Evolutionary conservation across 1,140 invertebrate species (phyloP).

Genomic region (Drosophila eugracilis): DNA sequence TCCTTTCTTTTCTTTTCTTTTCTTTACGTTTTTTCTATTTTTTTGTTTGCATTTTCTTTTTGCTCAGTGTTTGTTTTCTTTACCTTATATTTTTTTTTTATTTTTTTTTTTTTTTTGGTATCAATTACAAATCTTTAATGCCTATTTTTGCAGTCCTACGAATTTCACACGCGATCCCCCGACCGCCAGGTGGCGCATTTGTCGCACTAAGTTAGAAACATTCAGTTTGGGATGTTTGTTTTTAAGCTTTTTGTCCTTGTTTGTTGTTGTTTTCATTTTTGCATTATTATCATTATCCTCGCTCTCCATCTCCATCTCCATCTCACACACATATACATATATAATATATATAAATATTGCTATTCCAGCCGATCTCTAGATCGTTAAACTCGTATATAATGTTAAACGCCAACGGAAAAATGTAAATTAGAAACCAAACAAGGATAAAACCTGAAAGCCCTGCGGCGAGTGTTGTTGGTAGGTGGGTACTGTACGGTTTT

Average conservation of each 20-base stretch:
- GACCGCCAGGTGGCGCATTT: slow-evolving; percentile 7
- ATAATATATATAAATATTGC: slow-evolving; percentile 45
- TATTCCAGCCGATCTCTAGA: slow-evolving; percentile 53
- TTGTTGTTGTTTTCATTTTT: background rate
- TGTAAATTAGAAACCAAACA: background rate
- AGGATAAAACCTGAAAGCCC: slow-evolving; percentile 16
- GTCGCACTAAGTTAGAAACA: slow-evolving; percentile 47
- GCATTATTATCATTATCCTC: slow-evolving; percentile 8
- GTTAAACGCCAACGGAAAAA: slow-evolving; percentile 18
- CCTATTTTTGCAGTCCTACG: slow-evolving; percentile 63
- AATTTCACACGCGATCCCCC: slow-evolving; percentile 29
- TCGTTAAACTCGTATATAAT: slow-evolving; percentile 35
- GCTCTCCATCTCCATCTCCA: no score
- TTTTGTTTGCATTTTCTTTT: slow-evolving; percentile 46
- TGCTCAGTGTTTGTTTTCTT: slow-evolving; percentile 25
- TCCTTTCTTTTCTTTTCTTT: slow-evolving; percentile 3
- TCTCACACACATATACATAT: slow-evolving; percentile 24
- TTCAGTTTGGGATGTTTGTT: slow-evolving; percentile 33
- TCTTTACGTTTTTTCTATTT: slow-evolving; percentile 34
- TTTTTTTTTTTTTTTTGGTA: no score
- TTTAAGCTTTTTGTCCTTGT: slow-evolving; percentile 14
- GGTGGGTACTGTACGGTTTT: slow-evolving; percentile 47
- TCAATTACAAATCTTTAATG: slow-evolving; percentile 57
- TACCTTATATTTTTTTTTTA: no score
- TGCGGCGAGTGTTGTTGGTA: slow-evolving; percentile 43